Conservation (phyloP, 2,113 vertebrate species). For the Oreochromis spilurus region DNA sequence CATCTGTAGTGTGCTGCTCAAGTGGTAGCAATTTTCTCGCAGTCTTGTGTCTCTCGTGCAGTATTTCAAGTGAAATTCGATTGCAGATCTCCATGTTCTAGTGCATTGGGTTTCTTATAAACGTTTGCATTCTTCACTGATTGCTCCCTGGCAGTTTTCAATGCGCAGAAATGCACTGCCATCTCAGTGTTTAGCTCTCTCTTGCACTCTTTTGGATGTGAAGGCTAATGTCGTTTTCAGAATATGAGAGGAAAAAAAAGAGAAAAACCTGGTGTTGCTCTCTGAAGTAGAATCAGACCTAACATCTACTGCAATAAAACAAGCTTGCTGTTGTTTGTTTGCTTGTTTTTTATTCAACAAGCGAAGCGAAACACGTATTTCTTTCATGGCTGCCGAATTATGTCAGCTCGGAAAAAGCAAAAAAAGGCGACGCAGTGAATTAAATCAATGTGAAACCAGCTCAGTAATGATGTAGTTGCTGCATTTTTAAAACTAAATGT, state of each 20-base stretch:
- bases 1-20: slow-evolving; percentile 51
- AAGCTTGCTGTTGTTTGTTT: neutral
- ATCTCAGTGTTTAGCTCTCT: slow-evolving; percentile 22
- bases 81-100: slow-evolving; percentile 69
- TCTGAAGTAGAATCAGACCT: neutral
- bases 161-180: slow-evolving; percentile 46
- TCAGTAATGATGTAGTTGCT: slow-evolving; percentile 1
- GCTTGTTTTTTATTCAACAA: neutral
- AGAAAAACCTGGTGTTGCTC: neutral
- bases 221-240: slow-evolving; percentile 40
- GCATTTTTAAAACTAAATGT: neutral
- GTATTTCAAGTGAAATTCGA: slow-evolving; percentile 63
- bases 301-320: neutral
- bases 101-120: slow-evolving; percentile 73
- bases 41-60: slow-evolving; percentile 40
- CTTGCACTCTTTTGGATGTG: slow-evolving; percentile 17
- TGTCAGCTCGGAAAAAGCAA: neutral
- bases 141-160: slow-evolving; percentile 66
- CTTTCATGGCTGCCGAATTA: neutral
- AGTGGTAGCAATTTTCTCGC: slow-evolving; percentile 63
- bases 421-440: neutral
- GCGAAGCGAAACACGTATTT: neutral
- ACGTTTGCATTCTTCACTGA: slow-evolving; percentile 71
- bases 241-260: neutral
- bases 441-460: neutral